Evolutionary conservation across 1,140 invertebrate genomes (phyloP).

Genomic region (Chionoecetes opilio): DNA sequence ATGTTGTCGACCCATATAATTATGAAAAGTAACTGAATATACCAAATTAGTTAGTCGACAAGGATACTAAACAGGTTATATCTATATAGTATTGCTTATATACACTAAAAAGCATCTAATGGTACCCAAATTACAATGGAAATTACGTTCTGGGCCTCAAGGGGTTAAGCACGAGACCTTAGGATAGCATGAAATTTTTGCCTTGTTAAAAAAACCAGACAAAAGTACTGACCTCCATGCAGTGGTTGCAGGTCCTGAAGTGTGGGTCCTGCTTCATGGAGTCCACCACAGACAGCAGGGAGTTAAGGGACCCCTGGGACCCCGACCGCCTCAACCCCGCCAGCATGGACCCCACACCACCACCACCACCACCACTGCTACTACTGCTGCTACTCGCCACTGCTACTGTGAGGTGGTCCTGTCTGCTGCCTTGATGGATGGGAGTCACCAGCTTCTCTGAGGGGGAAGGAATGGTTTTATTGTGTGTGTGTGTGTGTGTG

Average conservation of each 20-base stretch:
- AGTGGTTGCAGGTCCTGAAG: conserved; percentile 93
- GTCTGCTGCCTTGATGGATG: conserved; percentile 63
- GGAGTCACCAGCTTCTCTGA: conserved; percentile 84
- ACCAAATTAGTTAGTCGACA: no score
- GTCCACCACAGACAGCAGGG: conserved; percentile 85
- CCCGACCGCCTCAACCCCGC: conserved; percentile 92
- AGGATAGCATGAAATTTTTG: no score
- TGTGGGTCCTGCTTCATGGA: conserved; percentile 86
- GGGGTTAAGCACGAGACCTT: no score
- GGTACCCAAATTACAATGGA: no score
- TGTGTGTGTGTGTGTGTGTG: no score
- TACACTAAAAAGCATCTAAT: no score
- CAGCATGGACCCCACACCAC: conserved; percentile 87
- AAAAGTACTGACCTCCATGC: conserved; percentile 86
- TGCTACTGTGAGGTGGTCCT: background rate
- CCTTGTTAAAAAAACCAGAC: no score
- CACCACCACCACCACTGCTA: conserved; percentile 9
- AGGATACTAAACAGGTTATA: no score
- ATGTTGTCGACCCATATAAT: no score
- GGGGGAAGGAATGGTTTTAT: conserved; percentile 71
- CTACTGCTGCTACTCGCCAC: background rate
- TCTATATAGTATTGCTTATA: no score
- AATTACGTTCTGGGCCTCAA: no score
- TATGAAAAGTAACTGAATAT: no score
- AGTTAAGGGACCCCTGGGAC: conserved; percentile 83